phyloP scores from a whole-genome alignment of 2,888 invertebrate species.

The Elysia crispata region DNA sequence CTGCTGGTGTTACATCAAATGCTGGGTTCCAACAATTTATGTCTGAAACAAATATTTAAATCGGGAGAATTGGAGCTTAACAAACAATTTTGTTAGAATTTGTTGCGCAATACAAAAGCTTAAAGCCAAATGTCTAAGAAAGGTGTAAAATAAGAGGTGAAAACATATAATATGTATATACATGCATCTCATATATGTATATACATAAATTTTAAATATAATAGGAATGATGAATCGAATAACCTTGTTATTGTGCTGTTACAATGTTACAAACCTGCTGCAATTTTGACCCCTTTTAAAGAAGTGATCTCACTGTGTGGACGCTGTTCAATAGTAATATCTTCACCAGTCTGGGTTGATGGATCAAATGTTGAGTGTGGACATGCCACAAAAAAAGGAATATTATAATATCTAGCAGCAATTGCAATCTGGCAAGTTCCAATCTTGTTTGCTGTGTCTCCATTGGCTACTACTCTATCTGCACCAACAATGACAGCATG shows the following conservation, averaged over 20 bases:
- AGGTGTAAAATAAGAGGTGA: too few relatives aligned
- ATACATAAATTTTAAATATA: too few relatives aligned
- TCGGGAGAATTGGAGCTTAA: not conserved
- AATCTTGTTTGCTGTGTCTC: constrained; percentile 99
- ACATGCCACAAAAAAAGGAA: constrained; percentile 97
- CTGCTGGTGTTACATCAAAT: constrained; percentile 97
- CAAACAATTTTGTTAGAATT: too few relatives aligned
- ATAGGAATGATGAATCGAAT: too few relatives aligned
- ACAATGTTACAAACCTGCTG: constrained; percentile 83
- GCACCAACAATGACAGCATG: constrained; percentile 98
- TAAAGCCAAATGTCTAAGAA: too few relatives aligned
- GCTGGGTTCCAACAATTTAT: constrained; percentile 98
- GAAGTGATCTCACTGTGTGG: constrained; percentile 94
- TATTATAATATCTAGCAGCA: constrained; percentile 90
- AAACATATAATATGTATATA: too few relatives aligned
- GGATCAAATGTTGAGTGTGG: constrained; percentile 93
- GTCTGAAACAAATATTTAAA: constrained; percentile 81
- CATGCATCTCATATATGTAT: too few relatives aligned
- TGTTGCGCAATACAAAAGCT: too few relatives aligned
- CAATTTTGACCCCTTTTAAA: constrained; percentile 90
- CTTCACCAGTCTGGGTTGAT: constrained; percentile 86
- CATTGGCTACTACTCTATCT: constrained; percentile 96
- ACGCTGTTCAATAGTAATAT: constrained; percentile 95
- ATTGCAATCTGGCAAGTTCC: constrained; percentile 90
- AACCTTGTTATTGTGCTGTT: too few relatives aligned